Conservation (phyloP, 2,113 vertebrate genomes). For the Oreochromis niloticus region DNA sequence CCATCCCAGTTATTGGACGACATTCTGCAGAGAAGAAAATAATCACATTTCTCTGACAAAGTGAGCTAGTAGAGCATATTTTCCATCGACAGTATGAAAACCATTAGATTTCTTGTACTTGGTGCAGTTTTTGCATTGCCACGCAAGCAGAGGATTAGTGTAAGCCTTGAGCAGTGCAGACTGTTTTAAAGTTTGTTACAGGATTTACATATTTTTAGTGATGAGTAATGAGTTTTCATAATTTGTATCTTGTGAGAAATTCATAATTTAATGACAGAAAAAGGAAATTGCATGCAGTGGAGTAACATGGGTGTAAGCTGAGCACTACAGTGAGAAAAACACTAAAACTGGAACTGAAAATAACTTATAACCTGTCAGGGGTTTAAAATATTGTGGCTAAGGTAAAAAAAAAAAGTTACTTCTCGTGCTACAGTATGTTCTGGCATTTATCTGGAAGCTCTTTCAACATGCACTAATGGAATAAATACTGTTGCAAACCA, state of each 20-base stretch:
- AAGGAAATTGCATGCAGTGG: not conserved
- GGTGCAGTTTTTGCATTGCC: not conserved
- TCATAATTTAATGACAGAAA: not conserved
- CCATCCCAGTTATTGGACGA: not conserved
- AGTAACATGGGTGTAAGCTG: not conserved
- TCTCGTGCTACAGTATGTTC: not conserved
- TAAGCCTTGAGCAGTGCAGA: not conserved
- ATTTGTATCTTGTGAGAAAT: not conserved
- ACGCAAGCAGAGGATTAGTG: not conserved
- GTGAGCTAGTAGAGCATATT: not conserved
- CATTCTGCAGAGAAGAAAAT: not conserved
- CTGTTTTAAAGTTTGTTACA: not conserved
- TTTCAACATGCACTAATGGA: not conserved
- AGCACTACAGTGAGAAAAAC: not conserved
- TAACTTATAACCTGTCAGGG: not conserved
- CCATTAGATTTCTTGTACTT: slow-evolving; percentile 24
- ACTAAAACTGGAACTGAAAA: not conserved
- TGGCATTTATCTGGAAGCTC: not conserved
- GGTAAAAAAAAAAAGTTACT: not conserved
- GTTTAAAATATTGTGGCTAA: not conserved
- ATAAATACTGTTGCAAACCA: not conserved
- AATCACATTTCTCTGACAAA: not conserved
- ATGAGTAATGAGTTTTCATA: not conserved
- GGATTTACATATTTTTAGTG: not conserved
- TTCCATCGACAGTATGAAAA: slow-evolving; percentile 21